These are phyloP conservation scores for Narcine bancroftii DNA, from an alignment of 2,113 vertebrate species.

Conservation along the genomic window DNA sequence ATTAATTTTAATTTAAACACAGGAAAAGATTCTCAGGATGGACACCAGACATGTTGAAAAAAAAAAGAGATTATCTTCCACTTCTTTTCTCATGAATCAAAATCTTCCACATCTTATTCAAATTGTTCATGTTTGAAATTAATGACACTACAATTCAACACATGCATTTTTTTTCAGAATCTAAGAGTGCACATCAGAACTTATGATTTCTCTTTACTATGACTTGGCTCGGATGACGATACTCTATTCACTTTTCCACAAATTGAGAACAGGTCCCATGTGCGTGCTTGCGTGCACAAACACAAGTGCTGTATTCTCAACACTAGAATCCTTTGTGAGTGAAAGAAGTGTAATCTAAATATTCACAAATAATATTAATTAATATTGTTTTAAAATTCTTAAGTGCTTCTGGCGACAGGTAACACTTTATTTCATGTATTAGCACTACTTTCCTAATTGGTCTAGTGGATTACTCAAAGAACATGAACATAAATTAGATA, in stretches of 20 bases:
- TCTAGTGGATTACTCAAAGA: neutral
- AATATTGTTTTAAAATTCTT: neutral
- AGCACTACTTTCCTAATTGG: neutral
- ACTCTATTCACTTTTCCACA: neutral
- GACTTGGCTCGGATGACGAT: neutral
- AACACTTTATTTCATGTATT: neutral
- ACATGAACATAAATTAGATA: neutral
- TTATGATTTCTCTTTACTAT: neutral
- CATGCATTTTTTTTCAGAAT: neutral
- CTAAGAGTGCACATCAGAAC: neutral
- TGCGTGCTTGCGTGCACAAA: neutral
- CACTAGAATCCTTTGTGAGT: neutral
- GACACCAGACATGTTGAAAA: neutral
- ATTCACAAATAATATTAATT: neutral
- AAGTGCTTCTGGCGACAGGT: neutral
- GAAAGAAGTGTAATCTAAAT: neutral
- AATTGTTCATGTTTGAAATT: neutral
- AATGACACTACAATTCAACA: neutral
- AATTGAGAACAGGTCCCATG: neutral
- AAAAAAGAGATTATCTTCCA: neutral
- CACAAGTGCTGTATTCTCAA: neutral
- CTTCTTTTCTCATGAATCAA: neutral
- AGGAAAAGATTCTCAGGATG: neutral
- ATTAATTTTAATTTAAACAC: neutral
- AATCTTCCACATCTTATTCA: neutral